Evolutionary conservation across 2,113 vertebrate species (phyloP).

Genomic region (Microcebus murinus): DNA sequence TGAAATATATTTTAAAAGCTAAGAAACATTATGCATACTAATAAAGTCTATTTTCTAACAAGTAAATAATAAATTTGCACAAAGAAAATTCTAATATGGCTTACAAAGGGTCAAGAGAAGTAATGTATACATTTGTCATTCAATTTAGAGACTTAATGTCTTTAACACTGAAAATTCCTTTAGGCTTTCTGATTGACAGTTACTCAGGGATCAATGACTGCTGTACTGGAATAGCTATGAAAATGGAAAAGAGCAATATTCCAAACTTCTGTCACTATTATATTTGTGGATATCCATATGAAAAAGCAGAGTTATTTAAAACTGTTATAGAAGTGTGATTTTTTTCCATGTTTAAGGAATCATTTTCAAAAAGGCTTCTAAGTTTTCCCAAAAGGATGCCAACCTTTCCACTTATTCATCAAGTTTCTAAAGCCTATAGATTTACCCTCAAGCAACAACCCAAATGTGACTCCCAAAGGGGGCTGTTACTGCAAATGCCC

Average conservation of each 20-base stretch:
- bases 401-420: neutral
- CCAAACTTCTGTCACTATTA: conserved; percentile 3
- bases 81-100: neutral
- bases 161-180: neutral
- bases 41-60: neutral
- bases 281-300: neutral
- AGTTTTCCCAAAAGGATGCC: neutral
- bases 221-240: neutral
- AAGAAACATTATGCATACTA: neutral
- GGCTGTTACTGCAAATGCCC: neutral
- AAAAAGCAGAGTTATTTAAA: neutral
- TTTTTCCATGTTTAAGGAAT: neutral
- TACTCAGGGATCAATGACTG: neutral
- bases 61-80: neutral
- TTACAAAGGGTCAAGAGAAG: neutral
- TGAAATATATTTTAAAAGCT: neutral
- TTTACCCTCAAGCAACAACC: neutral
- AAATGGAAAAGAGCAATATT: conserved; percentile 6
- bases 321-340: neutral
- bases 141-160: neutral
- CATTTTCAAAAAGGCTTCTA: conserved; percentile 36
- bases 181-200: neutral
- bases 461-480: neutral
- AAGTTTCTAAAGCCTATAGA: neutral
- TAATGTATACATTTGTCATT: neutral